These are phyloP conservation scores for Nomia melanderi DNA, from an alignment of 1,140 invertebrate genomes.

Conservation along the genomic window DNA sequence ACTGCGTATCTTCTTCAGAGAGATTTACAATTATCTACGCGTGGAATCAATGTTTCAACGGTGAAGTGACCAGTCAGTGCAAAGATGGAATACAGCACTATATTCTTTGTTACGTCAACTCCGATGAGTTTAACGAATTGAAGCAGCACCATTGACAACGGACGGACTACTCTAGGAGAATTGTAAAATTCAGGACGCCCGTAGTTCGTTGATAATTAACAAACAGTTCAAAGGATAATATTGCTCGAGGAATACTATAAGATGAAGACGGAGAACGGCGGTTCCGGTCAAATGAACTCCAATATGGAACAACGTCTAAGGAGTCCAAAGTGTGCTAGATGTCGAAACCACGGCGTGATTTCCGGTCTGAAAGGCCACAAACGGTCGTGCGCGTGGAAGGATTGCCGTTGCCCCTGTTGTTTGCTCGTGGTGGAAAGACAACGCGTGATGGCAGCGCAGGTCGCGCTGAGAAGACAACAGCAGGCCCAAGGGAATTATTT, in stretches of 20 bases:
- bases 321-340: constrained; percentile 93
- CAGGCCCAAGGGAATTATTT: constrained; percentile 80
- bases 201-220: no score
- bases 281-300: constrained; percentile 30
- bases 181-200: no score
- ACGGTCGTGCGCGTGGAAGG: constrained; percentile 88
- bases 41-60: no score
- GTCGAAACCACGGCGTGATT: constrained; percentile 94
- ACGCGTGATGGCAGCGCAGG: constrained; percentile 92
- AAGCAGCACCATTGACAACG: no score
- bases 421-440: constrained; percentile 93
- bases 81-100: no score
- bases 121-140: no score
- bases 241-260: background rate
- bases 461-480: constrained; percentile 85
- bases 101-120: no score
- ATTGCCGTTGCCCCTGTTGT: constrained; percentile 92
- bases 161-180: no score
- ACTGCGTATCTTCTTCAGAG: no score
- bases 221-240: background rate
- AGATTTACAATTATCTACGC: no score
- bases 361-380: constrained; percentile 94
- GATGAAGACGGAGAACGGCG: constrained; percentile 51
- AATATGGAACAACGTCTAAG: constrained; percentile 78
- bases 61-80: no score